A percentile compares a stretch with the other conserved stretches of the same genome.
Conservation (phyloP, 2,797 vertebrate species). For the Betta splendens region DNA sequence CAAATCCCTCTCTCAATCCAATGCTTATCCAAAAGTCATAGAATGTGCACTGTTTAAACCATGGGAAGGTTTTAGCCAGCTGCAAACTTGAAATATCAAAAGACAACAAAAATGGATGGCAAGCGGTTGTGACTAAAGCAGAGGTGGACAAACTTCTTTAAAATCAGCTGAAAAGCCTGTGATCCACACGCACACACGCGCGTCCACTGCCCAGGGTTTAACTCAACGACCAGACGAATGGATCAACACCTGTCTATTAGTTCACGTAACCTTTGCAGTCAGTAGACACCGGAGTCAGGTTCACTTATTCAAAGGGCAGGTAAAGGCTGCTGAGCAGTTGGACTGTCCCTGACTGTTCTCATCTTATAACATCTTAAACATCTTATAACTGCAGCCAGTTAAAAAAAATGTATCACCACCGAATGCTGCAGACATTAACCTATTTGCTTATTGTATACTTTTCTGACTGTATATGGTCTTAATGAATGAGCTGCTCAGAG, state of each 20-base stretch:
- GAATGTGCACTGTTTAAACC: slow-evolving; percentile 4
- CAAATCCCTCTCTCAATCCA: slow-evolving; percentile 15
- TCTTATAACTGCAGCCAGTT: slow-evolving; percentile 37
- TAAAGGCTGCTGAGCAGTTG: slow-evolving; percentile 49
- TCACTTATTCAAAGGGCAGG: slow-evolving; percentile 51
- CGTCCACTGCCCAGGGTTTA: slow-evolving; percentile 43
- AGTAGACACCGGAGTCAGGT: slow-evolving; percentile 34
- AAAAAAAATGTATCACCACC: background rate
- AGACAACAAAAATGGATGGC: slow-evolving; percentile 10
- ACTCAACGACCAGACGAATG: no score
- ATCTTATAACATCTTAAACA: no score
- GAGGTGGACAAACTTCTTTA: background rate
- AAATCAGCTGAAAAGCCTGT: no score
- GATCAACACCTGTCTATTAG: slow-evolving; percentile 23
- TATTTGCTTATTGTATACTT: background rate
- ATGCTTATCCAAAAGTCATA: slow-evolving; percentile 27
- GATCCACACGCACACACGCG: no score
- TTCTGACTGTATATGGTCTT: no score
- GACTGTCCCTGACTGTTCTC: slow-evolving; percentile 59
- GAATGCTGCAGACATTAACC: background rate
- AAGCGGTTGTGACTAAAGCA: background rate
- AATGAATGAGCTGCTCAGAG: slow-evolving; percentile 1
- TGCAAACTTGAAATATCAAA: no score
- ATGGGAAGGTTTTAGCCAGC: slow-evolving; percentile 15
- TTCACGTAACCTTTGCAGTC: slow-evolving; percentile 32